Conservation (phyloP, 2,113 vertebrate genomes). For the Pomatorhinus ruficollis region DNA sequence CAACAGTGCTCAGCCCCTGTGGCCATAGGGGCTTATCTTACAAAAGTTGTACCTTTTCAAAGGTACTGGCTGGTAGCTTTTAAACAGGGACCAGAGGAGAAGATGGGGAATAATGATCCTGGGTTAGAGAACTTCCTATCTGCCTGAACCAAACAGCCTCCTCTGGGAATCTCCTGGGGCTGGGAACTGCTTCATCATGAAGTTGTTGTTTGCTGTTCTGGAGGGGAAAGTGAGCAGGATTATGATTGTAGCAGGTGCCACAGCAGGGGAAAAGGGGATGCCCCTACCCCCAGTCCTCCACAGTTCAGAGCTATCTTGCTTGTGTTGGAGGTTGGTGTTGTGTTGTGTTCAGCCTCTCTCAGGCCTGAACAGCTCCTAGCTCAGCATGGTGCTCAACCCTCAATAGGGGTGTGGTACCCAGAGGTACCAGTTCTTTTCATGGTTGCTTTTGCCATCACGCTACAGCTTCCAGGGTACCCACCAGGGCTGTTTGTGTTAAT, state of each 20-base stretch:
- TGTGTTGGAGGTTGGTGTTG: not conserved
- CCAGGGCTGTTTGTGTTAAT: too few species aligned
- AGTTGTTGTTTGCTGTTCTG: not conserved
- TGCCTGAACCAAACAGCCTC: fast-evolving
- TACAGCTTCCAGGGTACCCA: not conserved
- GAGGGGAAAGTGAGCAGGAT: not conserved
- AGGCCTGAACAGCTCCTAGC: not conserved
- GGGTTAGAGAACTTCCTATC: not conserved
- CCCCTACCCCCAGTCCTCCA: fast-evolving
- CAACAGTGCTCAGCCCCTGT: not conserved
- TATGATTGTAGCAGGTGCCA: not conserved
- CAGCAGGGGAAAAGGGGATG: not conserved
- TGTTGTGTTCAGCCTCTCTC: not conserved
- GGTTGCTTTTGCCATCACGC: not conserved
- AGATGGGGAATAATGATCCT: not conserved
- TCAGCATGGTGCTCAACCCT: not conserved
- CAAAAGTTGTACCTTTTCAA: not conserved
- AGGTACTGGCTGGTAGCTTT: not conserved
- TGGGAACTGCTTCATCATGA: not conserved
- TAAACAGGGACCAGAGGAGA: not conserved
- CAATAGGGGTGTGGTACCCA: fast-evolving
- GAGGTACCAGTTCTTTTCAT: not conserved
- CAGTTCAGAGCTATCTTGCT: fast-evolving
- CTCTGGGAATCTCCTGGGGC: fast-evolving
- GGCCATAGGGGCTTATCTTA: fast-evolving